Evolutionary conservation across 35 echinoderm and acorn worm genomes (phyloP).

Genomic region (Heliocidaris erythrogramma): DNA sequence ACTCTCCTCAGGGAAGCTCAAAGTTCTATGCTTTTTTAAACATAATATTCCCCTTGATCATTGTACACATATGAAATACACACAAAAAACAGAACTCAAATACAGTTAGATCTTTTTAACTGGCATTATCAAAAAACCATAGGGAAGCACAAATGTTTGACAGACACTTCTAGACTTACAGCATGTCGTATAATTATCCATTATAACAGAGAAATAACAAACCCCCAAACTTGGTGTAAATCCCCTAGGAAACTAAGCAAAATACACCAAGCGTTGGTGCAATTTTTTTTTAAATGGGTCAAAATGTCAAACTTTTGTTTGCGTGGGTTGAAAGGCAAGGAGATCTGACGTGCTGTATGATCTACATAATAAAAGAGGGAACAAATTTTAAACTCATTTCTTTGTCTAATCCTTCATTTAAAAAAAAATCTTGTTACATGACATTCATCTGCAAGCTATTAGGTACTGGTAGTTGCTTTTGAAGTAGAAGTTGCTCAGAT

Average conservation of each 20-base stretch:
- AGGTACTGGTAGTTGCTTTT: not conserved
- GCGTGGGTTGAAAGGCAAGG: not conserved
- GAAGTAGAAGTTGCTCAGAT: not conserved
- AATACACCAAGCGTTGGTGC: not conserved
- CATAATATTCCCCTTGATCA: not conserved
- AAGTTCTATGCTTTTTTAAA: not conserved
- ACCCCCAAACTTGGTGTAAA: not conserved
- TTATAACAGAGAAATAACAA: not conserved
- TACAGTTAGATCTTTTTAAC: not conserved
- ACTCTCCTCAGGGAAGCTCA: not conserved
- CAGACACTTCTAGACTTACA: not conserved
- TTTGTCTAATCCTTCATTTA: too few species aligned
- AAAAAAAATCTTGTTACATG: too few species aligned
- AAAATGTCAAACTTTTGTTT: slow-evolving; percentile 12
- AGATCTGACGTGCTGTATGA: not conserved
- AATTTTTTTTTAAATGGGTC: not conserved
- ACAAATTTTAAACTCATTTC: too few species aligned
- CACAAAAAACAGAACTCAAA: not conserved
- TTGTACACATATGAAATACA: not conserved
- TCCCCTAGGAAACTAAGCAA: slow-evolving; percentile 20
- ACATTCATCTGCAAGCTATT: not conserved
- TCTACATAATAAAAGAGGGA: too few species aligned
- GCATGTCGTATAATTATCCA: not conserved
- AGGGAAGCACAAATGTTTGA: slow-evolving; percentile 1
- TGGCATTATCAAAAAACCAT: not conserved